A percentile compares a stretch with the other conserved stretches of the same genome.
phyloP scores from a whole-genome alignment of 2,113 vertebrate genomes.

The Nipponia nippon region DNA sequence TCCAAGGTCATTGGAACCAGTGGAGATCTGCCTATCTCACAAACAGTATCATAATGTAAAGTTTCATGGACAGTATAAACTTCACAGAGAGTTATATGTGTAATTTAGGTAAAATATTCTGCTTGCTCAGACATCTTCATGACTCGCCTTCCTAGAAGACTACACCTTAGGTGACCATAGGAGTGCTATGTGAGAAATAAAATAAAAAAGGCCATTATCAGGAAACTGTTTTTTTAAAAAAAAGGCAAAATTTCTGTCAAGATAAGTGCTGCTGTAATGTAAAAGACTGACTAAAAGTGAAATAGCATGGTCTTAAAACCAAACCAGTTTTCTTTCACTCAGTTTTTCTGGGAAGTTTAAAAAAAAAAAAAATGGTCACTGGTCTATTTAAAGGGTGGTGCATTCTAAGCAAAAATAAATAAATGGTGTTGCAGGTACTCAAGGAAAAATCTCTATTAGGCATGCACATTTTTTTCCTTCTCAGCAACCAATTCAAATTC shows the following conservation, averaged over 20 bases:
- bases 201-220: not conserved
- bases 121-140: not conserved
- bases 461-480: constrained; percentile 44
- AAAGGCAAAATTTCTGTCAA: not conserved
- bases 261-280: not conserved
- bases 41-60: not conserved
- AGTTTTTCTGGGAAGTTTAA: not conserved
- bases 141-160: not conserved
- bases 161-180: not conserved
- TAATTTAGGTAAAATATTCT: not conserved
- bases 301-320: not conserved
- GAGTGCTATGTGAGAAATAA: not conserved
- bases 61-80: constrained; percentile 6
- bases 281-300: not conserved
- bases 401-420: constrained; percentile 39
- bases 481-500: constrained; percentile 60
- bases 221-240: not conserved
- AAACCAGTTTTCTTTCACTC: not conserved
- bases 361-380: not conserved
- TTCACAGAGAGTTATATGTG: not conserved
- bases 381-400: not conserved
- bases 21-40: not conserved
- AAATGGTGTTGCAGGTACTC: not conserved
- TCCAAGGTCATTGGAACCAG: not conserved
- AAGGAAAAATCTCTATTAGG: constrained; percentile 58